Base-by-base conservation (phyloP, 2,888 invertebrate genomes). In the Erannis defoliaria region DNA sequence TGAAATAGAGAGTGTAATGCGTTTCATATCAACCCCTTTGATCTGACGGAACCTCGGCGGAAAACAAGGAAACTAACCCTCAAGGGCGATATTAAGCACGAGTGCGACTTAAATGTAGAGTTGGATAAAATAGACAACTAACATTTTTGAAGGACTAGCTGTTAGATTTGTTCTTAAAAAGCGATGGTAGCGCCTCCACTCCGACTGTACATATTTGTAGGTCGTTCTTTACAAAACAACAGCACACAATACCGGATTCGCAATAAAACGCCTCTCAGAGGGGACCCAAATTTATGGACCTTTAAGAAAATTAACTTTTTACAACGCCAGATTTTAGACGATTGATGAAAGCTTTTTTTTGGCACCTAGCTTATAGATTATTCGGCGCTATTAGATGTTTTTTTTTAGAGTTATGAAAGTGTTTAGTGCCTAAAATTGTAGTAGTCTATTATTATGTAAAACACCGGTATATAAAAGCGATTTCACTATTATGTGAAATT, bases 11-110 rank as follows among this genome's bases (percentile, higher is more conserved):
- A 40, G 19, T 19, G 6, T 55, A 50, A 62, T 37, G 23, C 40
- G 40, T 51, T 46, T 46, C 33, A 56, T 46, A 56, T 49, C 35
- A 46, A 26, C 31, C 37, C 61, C 61, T 61, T 62, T 62, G 59
- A 66, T 57, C 60, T 55, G 21, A 26, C 29, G 49, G 50, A 6
- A 38, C 38, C 35, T 51, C 43, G 55, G 49, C 50, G 66, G 48
- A 54, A 57, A 61, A 57, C 56, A 49, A 62, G 59, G 46, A 55
- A 45, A 19, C 43, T 38, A 42, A 38, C 46, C 46, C 70, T 65
- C 66, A 19, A 62, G 53, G 63, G 70, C 53, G 63, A 62, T 67
- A 65, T 70, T 65, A 68, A 65, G 67, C 63, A 68, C 5, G 9
- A 35, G 14, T 18, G 31, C 19, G 5, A 33, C 19, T 31, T 31